phyloP scores from a whole-genome alignment of 2,888 invertebrate genomes.

The Pyrrhosoma nymphula region DNA sequence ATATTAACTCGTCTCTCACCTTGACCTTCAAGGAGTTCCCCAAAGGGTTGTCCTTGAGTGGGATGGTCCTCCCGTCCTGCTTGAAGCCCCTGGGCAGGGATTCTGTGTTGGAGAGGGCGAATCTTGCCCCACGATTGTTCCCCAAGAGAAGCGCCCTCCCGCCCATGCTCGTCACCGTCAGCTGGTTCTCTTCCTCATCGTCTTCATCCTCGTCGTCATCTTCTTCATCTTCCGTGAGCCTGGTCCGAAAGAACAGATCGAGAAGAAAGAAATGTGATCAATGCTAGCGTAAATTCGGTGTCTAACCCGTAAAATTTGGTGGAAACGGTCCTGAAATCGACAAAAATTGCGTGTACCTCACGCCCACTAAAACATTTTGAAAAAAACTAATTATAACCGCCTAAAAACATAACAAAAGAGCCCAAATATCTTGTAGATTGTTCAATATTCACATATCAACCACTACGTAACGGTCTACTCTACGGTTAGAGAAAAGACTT shows the following conservation, averaged over 20 bases:
- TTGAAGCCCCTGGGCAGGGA: constrained; percentile 57
- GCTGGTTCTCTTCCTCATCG: constrained; percentile 65
- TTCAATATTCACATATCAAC: no score
- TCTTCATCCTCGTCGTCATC: constrained; percentile 64
- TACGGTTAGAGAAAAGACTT: no score
- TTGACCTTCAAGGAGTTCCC: constrained; percentile 46
- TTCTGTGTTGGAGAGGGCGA: constrained; percentile 50
- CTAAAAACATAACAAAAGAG: no score
- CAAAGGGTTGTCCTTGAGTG: constrained; percentile 40
- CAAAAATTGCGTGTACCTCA: no score
- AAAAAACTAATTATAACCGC: no score
- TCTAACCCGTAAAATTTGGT: no score
- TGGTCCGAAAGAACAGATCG: background rate
- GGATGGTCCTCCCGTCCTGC: constrained; percentile 27
- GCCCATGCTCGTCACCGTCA: constrained; percentile 67
- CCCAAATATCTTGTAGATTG: no score
- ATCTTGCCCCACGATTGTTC: constrained; percentile 33
- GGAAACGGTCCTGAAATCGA: no score
- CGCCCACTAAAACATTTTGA: no score
- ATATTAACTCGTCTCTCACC: background rate
- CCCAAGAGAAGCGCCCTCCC: constrained; percentile 42
- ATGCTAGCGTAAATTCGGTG: no score
- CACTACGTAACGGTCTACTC: no score
- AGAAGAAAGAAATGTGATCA: background rate
- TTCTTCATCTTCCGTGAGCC: constrained; percentile 42